A percentile compares a stretch with the other conserved stretches of the same genome.
Conservation (phyloP, 2,113 vertebrate species). For the Sigmodon hispidus region DNA sequence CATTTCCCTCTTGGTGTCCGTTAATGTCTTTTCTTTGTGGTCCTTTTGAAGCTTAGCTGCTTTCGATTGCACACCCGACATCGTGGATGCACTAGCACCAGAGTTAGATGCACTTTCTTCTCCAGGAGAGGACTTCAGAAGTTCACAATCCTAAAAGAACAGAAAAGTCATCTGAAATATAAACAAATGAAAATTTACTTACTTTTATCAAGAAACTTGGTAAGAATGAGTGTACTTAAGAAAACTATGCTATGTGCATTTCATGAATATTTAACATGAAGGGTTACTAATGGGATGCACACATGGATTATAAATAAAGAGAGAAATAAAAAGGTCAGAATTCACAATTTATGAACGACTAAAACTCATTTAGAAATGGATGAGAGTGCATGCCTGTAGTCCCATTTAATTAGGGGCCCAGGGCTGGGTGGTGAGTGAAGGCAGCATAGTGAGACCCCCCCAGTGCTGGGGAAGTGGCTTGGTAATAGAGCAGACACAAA, state of each 20-base stretch:
- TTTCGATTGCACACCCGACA: background rate
- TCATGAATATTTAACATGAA: background rate
- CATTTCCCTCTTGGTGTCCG: background rate
- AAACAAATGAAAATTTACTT: background rate
- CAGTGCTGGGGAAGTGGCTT: background rate
- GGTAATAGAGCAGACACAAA: background rate
- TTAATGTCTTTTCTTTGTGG: background rate
- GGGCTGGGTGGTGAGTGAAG: background rate
- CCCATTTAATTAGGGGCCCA: background rate
- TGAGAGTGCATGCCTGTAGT: background rate
- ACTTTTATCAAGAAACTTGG: background rate
- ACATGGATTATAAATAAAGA: background rate
- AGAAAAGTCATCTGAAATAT: constrained; percentile 36
- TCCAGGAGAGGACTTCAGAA: background rate
- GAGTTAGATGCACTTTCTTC: background rate
- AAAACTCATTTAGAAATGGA: background rate
- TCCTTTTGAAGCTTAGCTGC: background rate
- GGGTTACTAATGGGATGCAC: background rate
- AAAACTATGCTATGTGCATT: background rate
- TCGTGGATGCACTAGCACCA: background rate
- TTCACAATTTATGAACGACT: background rate
- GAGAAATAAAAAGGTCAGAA: background rate
- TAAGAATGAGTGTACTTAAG: background rate
- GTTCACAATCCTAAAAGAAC: background rate
- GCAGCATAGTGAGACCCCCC: background rate